A percentile compares a stretch with the other conserved stretches of the same genome.
phyloP scores from a whole-genome alignment of 2,113 vertebrate genomes.

The Actenoides lindsayi region DNA sequence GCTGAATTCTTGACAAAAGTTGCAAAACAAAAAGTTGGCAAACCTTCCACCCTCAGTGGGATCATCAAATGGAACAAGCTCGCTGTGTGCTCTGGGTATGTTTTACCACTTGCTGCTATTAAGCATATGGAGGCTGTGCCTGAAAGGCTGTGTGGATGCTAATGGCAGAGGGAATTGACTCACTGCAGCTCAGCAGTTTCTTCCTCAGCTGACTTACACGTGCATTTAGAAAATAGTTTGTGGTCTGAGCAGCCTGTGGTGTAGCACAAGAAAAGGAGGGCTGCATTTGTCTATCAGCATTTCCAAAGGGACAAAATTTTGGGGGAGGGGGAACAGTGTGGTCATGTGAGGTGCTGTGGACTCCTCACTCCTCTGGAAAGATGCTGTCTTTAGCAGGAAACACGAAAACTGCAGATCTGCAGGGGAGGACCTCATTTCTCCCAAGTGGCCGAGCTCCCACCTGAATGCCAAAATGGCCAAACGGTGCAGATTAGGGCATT shows the following conservation, averaged over 20 bases:
- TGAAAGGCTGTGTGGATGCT: neutral
- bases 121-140: neutral
- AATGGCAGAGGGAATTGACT: neutral
- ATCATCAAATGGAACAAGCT: neutral
- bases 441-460: neutral
- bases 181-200: neutral
- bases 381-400: neutral
- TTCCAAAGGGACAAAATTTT: neutral
- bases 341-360: neutral
- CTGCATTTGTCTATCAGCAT: neutral
- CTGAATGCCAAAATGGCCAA: neutral
- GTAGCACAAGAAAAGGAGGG: neutral
- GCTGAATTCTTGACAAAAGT: neutral
- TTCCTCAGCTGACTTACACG: neutral
- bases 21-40: neutral
- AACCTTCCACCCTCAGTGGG: neutral
- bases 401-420: neutral
- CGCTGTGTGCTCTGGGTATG: neutral
- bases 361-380: neutral
- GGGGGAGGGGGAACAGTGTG: accelerated
- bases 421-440: neutral
- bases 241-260: neutral
- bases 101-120: neutral
- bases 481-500: neutral
- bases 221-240: neutral